A percentile compares a stretch with the other conserved stretches of the same genome.
Evolutionary conservation across 2,113 vertebrate genomes (phyloP).

Genomic region (Hoplias malabaricus): DNA sequence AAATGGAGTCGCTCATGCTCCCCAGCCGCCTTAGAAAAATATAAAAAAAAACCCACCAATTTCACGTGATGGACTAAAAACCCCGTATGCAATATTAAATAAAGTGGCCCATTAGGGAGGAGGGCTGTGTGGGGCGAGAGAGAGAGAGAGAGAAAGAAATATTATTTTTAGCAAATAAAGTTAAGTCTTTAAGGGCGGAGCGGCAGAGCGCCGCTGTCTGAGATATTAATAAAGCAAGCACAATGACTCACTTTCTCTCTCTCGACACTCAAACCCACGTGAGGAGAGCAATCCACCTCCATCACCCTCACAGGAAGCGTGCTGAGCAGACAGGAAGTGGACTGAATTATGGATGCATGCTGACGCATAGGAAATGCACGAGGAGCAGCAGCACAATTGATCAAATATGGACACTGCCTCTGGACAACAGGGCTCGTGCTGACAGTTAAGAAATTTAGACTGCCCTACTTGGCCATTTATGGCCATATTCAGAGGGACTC

Average conservation of each 20-base stretch:
- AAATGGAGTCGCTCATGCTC: background rate
- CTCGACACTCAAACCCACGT: slow-evolving; percentile 30
- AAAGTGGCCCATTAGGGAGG: background rate
- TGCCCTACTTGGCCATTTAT: background rate
- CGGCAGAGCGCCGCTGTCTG: slow-evolving; percentile 66
- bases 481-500: background rate
- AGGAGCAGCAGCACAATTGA: slow-evolving; percentile 9
- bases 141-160: slow-evolving; percentile 34
- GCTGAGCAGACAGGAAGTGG: slow-evolving; percentile 38
- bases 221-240: slow-evolving; percentile 73
- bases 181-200: slow-evolving; percentile 53
- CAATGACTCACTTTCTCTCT: slow-evolving; percentile 69
- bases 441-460: background rate
- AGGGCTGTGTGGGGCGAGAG: background rate
- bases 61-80: background rate
- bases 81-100: background rate
- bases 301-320: slow-evolving; percentile 22
- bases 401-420: slow-evolving; percentile 19
- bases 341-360: slow-evolving; percentile 9
- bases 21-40: too few relatives aligned
- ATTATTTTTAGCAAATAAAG: slow-evolving; percentile 69
- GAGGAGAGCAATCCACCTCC: slow-evolving; percentile 35
- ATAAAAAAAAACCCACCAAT: background rate
- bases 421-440: background rate
- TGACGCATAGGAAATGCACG: slow-evolving; percentile 34